Percentiles rank a stretch among this genome's conserved stretches.
These are phyloP conservation scores for Gastrophysa polygoni DNA, from an alignment of 2,888 invertebrate genomes.

Conservation along the genomic window DNA sequence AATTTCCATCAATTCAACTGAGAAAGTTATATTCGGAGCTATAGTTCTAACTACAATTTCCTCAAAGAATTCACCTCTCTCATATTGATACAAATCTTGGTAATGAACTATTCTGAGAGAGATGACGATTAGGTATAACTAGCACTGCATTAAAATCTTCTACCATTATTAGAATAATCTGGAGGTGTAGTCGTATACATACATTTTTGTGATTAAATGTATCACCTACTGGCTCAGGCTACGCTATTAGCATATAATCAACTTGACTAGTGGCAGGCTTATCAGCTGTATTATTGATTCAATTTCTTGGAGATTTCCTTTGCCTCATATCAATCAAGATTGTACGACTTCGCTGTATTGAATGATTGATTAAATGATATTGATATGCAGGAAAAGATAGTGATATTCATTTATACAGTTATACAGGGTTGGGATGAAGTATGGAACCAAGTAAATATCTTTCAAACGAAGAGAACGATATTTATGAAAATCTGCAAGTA, in stretches of 20 bases:
- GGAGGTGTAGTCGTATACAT: slow-evolving; percentile 22
- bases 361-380: background rate
- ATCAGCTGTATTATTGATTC: background rate
- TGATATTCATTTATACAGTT: too few species aligned
- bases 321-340: background rate
- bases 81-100: too few species aligned
- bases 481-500: too few species aligned
- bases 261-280: slow-evolving; percentile 11
- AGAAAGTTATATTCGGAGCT: too few species aligned
- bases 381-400: too few species aligned
- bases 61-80: too few species aligned
- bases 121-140: background rate
- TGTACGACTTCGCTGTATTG: background rate
- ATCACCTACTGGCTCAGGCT: slow-evolving; percentile 20
- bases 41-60: too few species aligned
- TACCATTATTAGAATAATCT: slow-evolving; percentile 27
- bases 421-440: too few species aligned
- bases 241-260: slow-evolving; percentile 19
- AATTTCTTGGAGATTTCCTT: background rate
- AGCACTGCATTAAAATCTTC: background rate
- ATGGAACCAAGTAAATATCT: too few species aligned
- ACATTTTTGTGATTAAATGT: slow-evolving; percentile 27
- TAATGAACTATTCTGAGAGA: too few species aligned
- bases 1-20: too few species aligned
- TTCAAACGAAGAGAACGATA: too few species aligned